Evolutionary conservation across 2,797 vertebrate species (phyloP), one percentile per base, ranked within the genome.

Genomic region (Channa striata): DNA sequence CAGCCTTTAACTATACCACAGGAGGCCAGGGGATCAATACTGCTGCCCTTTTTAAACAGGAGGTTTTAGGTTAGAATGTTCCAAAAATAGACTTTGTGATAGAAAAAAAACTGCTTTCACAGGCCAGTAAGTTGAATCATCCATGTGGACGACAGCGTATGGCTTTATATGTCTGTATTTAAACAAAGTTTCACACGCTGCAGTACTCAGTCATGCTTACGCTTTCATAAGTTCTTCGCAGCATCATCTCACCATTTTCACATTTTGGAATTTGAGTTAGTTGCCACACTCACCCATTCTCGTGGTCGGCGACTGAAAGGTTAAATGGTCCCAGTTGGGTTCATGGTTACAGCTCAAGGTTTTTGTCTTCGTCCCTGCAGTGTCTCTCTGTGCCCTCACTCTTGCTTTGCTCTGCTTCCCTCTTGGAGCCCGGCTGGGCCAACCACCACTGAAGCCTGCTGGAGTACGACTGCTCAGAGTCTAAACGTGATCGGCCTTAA

Each of bases 401-500:
- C 67, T 71, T 21, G 51, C 57, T 77, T 63, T 20, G 53, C 66
- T 56, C 53, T 44, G 65, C 68, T 66, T 75, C 58, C 50, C 2
- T 68, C 57, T 53, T 13, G 42, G 73, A 86, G 81, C 68, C 61
- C 68, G 50, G 68, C 80, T 78, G 74, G 75, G 46, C 63, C 68
- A 77, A 77, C 70, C 85, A 11, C 57, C 83, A 63, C 90, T 73
- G 73, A 76, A 89, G 86, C 88, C 84, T 80, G 73, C 89, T 75
- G 69, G 74, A 84, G 83, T 82, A 59, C 52, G 68, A 89, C 86
- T 90, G 93, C 82, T 86, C 83, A 50, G 59, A 90, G 82, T 83
- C 86, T 74, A 76, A 84, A 89, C 85, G 72, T 74, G 87, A 92
- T 81, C 84, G 87, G 91, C 85, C 92, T 90, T 89, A 87, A 87